Evolutionary conservation across 2,888 invertebrate species (phyloP).

Genomic region (Phorcus lineatus): DNA sequence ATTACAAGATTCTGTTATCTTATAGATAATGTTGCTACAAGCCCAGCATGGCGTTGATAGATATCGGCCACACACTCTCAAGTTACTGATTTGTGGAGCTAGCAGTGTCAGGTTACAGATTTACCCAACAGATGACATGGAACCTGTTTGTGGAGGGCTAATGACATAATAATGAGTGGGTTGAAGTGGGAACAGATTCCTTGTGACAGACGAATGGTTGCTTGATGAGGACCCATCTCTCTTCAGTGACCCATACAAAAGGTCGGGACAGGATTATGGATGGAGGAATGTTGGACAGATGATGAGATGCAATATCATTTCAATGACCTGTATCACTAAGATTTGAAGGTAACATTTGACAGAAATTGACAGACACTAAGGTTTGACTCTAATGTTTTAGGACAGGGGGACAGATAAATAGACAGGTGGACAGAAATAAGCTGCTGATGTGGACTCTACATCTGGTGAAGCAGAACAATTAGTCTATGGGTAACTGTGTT

Average conservation of each 20-base stretch:
- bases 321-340: not conserved
- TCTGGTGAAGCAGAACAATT: too few species aligned
- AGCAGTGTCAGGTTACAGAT: not conserved
- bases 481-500: too few species aligned
- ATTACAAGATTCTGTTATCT: not conserved
- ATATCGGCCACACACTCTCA: not conserved
- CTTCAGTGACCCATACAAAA: too few species aligned
- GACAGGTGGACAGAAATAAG: too few species aligned
- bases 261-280: not conserved
- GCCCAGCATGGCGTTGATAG: not conserved
- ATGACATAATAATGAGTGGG: conserved; percentile 3
- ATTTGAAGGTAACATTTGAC: not conserved
- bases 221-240: too few species aligned
- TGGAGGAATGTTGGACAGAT: not conserved
- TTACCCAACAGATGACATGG: not conserved
- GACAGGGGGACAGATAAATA: too few species aligned
- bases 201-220: not conserved
- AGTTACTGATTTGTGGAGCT: too few species aligned
- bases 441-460: too few species aligned
- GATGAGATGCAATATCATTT: not conserved
- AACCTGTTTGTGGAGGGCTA: conserved; percentile 1
- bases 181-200: not conserved
- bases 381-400: too few species aligned
- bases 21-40: conserved; percentile 9
- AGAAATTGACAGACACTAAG: not conserved